Evolutionary conservation across 2,888 invertebrate species (phyloP), one percentile per base, ranked within the genome.

Genomic region (Gastracanthus pulcherrimus): DNA sequence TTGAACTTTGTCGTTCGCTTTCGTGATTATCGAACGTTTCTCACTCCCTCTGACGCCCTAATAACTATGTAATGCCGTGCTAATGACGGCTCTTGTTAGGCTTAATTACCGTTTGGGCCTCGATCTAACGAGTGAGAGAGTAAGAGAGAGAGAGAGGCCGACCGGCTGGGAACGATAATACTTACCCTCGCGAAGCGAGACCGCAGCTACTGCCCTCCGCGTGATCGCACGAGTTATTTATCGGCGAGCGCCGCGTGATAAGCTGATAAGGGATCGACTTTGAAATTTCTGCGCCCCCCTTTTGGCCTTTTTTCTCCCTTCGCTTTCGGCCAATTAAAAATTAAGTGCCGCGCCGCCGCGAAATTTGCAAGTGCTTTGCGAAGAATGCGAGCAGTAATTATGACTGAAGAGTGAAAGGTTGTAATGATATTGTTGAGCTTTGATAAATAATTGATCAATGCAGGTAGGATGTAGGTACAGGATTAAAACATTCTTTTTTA

Each of bases 11-110:
- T 48, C 34, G 74, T 26, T 60, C 76, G 82, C 85, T 86, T 86
- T 84, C 84, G 83, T 80, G 76, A 84, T 82, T 83, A 84, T 83
- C 82, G 75, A 64, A 79, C 81, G 82, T 85, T 85, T 84, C 83
- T 84, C 84, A 81, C 84, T 83, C 75, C 72, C 64, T 23, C 77
- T 71, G 84, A 85, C 82, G 81, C 81, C 83, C 85, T 87, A 88
- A 89, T 87, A 86, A 86, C 85, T 85, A 84, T 87, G 86, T 86
- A 86, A 87, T 85, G 81, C 78, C 62, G 82, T 84, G 85, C 86
- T 89, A 88, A 89, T 88, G 87, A 86, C 84, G 85, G 83, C 83
- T 85, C 86, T 86, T 83, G 84, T 83, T 84, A 84, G 69, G 83
- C 82, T 83, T 86, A 87, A 88, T 86, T 87, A 87, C 85, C 85